These are phyloP conservation scores for Drosophila maculinotata DNA, from an alignment of 2,888 invertebrate species.

Conservation along the genomic window DNA sequence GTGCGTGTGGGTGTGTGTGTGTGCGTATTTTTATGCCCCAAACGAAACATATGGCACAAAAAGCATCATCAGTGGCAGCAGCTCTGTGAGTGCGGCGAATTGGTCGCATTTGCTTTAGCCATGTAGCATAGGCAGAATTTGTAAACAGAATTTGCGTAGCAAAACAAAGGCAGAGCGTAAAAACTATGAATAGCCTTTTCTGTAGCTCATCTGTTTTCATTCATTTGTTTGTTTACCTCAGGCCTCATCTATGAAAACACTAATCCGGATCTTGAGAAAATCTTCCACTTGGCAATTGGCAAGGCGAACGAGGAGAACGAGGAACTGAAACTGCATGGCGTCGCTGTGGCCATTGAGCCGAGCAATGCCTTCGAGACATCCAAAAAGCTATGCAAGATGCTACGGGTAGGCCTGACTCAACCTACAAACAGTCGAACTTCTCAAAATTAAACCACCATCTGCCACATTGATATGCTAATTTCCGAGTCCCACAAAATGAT, in stretches of 20 bases:
- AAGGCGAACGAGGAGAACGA: slow-evolving; percentile 80
- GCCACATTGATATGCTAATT: no score
- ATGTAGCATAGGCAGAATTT: slow-evolving; percentile 19
- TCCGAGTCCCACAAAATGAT: no score
- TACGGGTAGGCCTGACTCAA: slow-evolving; percentile 85
- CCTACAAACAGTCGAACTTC: no score
- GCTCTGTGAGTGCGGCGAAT: slow-evolving; percentile 47
- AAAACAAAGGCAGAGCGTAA: slow-evolving; percentile 62
- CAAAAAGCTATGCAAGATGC: slow-evolving; percentile 86
- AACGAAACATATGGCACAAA: slow-evolving; percentile 31
- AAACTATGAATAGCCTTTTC: slow-evolving; percentile 32
- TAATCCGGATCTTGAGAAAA: slow-evolving; percentile 78
- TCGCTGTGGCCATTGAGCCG: slow-evolving; percentile 85
- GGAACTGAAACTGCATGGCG: slow-evolving; percentile 74
- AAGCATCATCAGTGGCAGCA: slow-evolving; percentile 22
- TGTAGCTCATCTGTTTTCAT: not conserved
- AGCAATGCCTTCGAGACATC: slow-evolving; percentile 87
- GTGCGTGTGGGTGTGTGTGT: slow-evolving; percentile 10
- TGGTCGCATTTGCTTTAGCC: slow-evolving; percentile 33
- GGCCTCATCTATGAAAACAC: slow-evolving; percentile 81
- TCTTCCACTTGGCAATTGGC: slow-evolving; percentile 83
- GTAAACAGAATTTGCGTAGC: slow-evolving; percentile 71
- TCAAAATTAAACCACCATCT: no score
- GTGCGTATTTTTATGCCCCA: slow-evolving; percentile 47
- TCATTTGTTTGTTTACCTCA: slow-evolving; percentile 37